phyloP scores from a whole-genome alignment of 2,797 vertebrate species.

The Sebastes reedi region DNA sequence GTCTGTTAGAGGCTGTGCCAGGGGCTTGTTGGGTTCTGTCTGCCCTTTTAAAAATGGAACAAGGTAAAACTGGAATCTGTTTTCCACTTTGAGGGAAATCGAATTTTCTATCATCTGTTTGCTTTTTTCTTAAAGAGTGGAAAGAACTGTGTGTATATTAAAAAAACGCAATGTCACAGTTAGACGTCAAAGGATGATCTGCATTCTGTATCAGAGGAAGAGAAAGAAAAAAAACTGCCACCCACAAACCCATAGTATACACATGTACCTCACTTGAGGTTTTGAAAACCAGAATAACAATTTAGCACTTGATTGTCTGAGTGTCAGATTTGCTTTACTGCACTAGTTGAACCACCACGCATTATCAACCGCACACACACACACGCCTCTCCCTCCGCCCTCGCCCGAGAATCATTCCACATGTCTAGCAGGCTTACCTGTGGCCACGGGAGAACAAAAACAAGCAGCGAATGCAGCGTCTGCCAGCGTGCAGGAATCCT shows the following conservation, averaged over 20 bases:
- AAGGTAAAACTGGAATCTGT: conserved; percentile 47
- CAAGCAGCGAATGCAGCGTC: conserved; percentile 72
- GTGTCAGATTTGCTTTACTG: conserved; percentile 78
- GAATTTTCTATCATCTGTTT: conserved; percentile 25
- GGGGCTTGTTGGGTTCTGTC: conserved; percentile 65
- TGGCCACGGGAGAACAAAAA: conserved; percentile 78
- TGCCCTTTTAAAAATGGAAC: conserved; percentile 47
- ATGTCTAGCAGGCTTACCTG: conserved; percentile 83
- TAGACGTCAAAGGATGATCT: conserved; percentile 12
- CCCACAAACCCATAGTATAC: conserved; percentile 68
- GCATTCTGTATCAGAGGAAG: conserved; percentile 7
- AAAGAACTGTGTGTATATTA: conserved; percentile 15
- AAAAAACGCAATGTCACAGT: conserved; percentile 16
- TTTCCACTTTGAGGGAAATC: conserved; percentile 49
- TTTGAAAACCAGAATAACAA: conserved; percentile 75
- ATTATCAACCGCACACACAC: conserved; percentile 57
- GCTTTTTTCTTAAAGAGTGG: conserved; percentile 11
- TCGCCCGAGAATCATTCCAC: conserved; percentile 72
- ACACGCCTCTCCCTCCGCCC: conserved; percentile 48
- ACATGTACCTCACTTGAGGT: conserved; percentile 67
- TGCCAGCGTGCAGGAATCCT: conserved; percentile 76
- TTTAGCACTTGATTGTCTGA: conserved; percentile 72
- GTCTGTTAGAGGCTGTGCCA: conserved; percentile 63
- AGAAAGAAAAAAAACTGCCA: conserved; percentile 43
- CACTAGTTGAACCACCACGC: conserved; percentile 63